Percentiles rank a stretch among this genome's conserved stretches.
These are phyloP conservation scores for Drosophila obscura DNA, from an alignment of 1,140 invertebrate species.

Conservation along the genomic window DNA sequence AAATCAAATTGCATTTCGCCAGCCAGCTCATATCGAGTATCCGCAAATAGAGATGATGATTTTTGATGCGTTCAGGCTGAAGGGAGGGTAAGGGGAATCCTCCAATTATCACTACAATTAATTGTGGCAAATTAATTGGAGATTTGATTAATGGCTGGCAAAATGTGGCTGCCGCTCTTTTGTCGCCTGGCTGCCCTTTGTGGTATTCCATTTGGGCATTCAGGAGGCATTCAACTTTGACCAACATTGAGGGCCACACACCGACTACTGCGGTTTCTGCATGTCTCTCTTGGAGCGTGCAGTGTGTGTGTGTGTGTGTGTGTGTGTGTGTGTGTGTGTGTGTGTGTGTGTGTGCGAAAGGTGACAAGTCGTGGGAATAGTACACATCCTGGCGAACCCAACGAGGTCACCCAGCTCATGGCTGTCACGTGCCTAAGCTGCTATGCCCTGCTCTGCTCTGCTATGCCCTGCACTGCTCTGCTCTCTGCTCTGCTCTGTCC, in stretches of 20 bases:
- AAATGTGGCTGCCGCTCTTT: conserved; percentile 30
- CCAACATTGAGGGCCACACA: conserved; percentile 40
- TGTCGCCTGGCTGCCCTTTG: conserved; percentile 26
- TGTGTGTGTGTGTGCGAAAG: conserved; percentile 9
- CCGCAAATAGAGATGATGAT: too few relatives aligned
- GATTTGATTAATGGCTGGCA: conserved; percentile 74
- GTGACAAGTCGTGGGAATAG: conserved; percentile 69
- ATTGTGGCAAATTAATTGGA: conserved; percentile 79
- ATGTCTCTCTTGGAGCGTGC: neutral
- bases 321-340: neutral
- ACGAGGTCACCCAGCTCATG: conserved; percentile 28
- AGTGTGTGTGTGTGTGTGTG: conserved; percentile 3
- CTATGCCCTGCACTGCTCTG: conserved; percentile 14
- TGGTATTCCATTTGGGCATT: conserved; percentile 38
- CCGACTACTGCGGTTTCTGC: conserved; percentile 32
- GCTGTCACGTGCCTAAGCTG: conserved; percentile 74
- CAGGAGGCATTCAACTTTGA: conserved; percentile 70
- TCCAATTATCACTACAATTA: conserved; percentile 73
- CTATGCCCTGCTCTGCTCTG: neutral
- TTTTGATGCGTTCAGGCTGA: neutral
- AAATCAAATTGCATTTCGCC: too few relatives aligned
- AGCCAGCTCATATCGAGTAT: too few relatives aligned
- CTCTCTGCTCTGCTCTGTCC: conserved; percentile 1
- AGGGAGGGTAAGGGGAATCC: neutral
- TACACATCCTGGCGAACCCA: conserved; percentile 13